Percentiles rank a stretch among this genome's conserved stretches.
Conservation (phyloP, 2,797 vertebrate genomes). For the Xenops minutus region DNA sequence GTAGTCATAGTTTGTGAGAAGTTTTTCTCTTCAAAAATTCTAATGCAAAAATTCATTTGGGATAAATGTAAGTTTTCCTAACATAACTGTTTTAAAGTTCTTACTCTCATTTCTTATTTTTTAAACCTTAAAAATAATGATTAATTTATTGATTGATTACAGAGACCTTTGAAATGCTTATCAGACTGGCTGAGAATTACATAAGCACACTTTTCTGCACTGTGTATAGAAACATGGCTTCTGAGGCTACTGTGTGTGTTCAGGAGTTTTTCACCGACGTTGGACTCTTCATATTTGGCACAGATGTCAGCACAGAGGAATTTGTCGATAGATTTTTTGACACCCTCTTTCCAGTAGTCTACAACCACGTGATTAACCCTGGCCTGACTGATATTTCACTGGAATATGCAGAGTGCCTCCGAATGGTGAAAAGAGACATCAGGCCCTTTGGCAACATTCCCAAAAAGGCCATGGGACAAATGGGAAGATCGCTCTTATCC, state of each 20-base stretch:
- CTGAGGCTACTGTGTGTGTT: constrained; percentile 64
- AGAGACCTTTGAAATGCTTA: constrained; percentile 85
- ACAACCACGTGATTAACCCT: constrained; percentile 80
- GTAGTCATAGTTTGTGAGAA: background rate
- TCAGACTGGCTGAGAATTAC: constrained; percentile 84
- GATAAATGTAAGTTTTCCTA: background rate
- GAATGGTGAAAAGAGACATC: constrained; percentile 65
- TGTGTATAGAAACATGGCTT: constrained; percentile 77
- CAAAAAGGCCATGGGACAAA: constrained; percentile 71
- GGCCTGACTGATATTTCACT: constrained; percentile 69
- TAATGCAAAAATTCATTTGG: background rate
- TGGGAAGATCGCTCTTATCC: constrained; percentile 75
- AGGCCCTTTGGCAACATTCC: constrained; percentile 79
- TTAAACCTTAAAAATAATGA: background rate
- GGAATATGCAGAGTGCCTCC: constrained; percentile 81
- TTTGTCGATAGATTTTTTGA: constrained; percentile 85
- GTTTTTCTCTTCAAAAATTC: background rate
- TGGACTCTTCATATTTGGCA: constrained; percentile 85
- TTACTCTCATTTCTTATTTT: background rate
- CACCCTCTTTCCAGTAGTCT: constrained; percentile 84
- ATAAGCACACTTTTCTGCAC: constrained; percentile 79
- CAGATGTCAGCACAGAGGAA: constrained; percentile 80
- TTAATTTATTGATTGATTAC: constrained; percentile 31
- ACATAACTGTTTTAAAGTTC: background rate
- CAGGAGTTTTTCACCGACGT: constrained; percentile 86